phyloP scores from a whole-genome alignment of 2,113 vertebrate genomes.

The Vireo altiloquus region DNA sequence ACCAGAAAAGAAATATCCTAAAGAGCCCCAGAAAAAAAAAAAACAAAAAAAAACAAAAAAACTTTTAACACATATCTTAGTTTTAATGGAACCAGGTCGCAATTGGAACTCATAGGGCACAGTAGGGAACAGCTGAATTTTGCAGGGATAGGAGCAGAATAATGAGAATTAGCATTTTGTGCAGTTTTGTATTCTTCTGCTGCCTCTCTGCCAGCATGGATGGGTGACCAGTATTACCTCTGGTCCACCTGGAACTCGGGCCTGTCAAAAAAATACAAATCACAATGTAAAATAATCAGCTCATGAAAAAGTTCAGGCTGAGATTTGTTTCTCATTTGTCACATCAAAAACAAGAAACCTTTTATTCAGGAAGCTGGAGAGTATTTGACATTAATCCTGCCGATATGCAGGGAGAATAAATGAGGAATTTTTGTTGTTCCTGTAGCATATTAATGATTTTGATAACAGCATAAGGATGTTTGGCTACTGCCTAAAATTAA shows the following conservation, averaged over 20 bases:
- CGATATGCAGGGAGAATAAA: slow-evolving; percentile 15
- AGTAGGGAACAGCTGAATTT: neutral
- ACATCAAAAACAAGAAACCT: slow-evolving; percentile 24
- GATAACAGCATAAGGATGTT: neutral
- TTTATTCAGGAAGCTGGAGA: slow-evolving; percentile 20
- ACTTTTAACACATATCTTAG: neutral
- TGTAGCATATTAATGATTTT: slow-evolving; percentile 24
- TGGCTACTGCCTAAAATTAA: neutral
- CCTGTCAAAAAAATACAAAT: slow-evolving; percentile 3
- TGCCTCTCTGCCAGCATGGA: neutral
- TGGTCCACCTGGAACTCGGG: neutral
- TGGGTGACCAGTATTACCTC: neutral
- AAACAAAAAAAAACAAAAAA: too few relatives aligned
- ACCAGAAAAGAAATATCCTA: neutral
- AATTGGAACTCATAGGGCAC: neutral
- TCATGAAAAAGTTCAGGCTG: slow-evolving; percentile 24
- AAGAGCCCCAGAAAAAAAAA: neutral
- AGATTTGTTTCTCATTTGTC: slow-evolving; percentile 51
- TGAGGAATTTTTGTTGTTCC: slow-evolving; percentile 10
- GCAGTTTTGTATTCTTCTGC: neutral
- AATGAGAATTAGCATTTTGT: neutral
- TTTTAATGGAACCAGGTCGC: neutral
- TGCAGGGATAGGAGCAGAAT: neutral
- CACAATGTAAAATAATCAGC: neutral
- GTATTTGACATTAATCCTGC: slow-evolving; percentile 43